phyloP scores from a whole-genome alignment of 2,888 invertebrate genomes.

The Leptothorax acervorum region DNA sequence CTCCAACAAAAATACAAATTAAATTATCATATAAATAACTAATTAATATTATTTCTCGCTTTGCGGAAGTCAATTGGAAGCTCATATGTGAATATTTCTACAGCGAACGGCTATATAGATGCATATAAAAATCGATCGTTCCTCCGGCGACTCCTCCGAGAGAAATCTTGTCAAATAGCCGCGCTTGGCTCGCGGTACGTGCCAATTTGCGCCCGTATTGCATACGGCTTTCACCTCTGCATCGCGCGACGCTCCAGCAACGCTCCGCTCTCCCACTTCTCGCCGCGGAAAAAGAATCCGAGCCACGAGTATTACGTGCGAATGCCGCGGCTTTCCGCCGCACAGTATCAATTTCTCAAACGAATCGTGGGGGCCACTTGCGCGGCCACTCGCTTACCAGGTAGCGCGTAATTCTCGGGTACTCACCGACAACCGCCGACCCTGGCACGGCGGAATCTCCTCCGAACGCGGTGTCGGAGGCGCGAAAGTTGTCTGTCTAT shows the following conservation, averaged over 20 bases:
- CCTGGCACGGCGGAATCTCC: slow-evolving; percentile 16
- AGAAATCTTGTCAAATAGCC: slow-evolving; percentile 67
- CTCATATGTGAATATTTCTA: slow-evolving; percentile 2
- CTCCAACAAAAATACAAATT: slow-evolving; percentile 18
- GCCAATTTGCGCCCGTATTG: slow-evolving; percentile 62
- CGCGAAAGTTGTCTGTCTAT: slow-evolving; percentile 27
- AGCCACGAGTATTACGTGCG: slow-evolving; percentile 48
- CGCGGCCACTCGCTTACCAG: slow-evolving; percentile 42
- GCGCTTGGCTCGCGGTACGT: slow-evolving; percentile 56
- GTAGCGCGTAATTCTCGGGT: slow-evolving; percentile 43
- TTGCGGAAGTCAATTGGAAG: not conserved
- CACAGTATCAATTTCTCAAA: slow-evolving; percentile 62
- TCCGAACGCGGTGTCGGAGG: slow-evolving; percentile 24
- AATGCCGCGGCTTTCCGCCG: slow-evolving; percentile 48
- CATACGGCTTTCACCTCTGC: slow-evolving; percentile 64
- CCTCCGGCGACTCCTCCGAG: slow-evolving; percentile 45
- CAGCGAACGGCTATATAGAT: not conserved
- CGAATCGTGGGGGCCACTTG: slow-evolving; percentile 53
- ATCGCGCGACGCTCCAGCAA: slow-evolving; percentile 48
- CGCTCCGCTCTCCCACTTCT: slow-evolving; percentile 37
- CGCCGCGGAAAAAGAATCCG: slow-evolving; percentile 37
- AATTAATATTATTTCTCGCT: slow-evolving; percentile 12
- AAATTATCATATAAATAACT: slow-evolving; percentile 32
- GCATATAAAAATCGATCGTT: slow-evolving; percentile 49
- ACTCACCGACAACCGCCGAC: not conserved